Conservation (phyloP, 2,797 vertebrate species). For the Melanotaenia parkinsoni region DNA sequence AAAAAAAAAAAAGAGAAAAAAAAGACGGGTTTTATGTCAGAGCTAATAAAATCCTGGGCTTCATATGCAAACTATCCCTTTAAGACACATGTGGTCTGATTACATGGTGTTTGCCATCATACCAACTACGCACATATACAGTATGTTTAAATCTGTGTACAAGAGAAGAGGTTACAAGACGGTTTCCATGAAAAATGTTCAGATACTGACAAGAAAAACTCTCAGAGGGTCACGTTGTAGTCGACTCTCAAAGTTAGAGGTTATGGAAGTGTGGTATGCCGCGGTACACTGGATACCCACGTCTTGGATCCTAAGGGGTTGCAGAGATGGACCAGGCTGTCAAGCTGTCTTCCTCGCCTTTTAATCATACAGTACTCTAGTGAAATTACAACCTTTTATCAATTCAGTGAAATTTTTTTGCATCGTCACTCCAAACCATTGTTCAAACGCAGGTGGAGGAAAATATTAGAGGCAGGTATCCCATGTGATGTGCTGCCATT, state of each 20-base stretch:
- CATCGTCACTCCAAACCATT: constrained; percentile 48
- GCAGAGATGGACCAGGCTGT: constrained; percentile 47
- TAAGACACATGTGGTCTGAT: constrained; percentile 58
- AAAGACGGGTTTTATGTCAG: not conserved
- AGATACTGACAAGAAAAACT: constrained; percentile 61
- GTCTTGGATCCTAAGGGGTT: constrained; percentile 58
- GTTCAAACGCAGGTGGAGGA: constrained; percentile 63
- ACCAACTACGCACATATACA: constrained; percentile 49
- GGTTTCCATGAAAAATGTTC: constrained; percentile 45
- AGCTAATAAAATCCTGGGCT: constrained; percentile 14
- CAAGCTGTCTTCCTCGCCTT: constrained; percentile 40
- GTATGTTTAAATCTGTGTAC: constrained; percentile 46
- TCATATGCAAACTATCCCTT: constrained; percentile 50
- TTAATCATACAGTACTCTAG: constrained; percentile 52
- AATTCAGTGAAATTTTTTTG: constrained; percentile 59
- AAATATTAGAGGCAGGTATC: constrained; percentile 31
- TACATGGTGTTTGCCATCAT: constrained; percentile 45
- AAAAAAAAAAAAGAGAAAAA: not conserved
- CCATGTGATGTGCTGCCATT: constrained; percentile 19
- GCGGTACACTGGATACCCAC: constrained; percentile 29
- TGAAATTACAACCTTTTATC: constrained; percentile 30
- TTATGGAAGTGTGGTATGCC: constrained; percentile 63
- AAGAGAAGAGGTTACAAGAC: constrained; percentile 44
- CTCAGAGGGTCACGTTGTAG: constrained; percentile 42
- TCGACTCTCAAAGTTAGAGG: constrained; percentile 60